Conservation (phyloP, 2,797 vertebrate species). For the Intellagama lesueurii region DNA sequence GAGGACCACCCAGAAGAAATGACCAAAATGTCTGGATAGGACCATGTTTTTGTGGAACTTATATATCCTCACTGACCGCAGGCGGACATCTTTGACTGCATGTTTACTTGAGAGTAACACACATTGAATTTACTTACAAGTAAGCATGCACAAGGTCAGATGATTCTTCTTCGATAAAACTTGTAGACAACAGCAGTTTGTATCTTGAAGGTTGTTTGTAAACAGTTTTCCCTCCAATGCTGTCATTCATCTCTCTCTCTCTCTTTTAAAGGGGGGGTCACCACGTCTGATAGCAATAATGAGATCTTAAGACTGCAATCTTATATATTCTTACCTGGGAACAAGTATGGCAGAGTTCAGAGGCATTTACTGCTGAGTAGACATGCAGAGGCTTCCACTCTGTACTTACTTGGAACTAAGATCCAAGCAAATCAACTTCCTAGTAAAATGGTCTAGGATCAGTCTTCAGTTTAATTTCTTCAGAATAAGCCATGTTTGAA, state of each 20-base stretch:
- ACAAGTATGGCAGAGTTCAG: neutral
- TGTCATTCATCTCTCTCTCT: too few species aligned
- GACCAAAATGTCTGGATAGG: slow-evolving; percentile 6
- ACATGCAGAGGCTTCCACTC: neutral
- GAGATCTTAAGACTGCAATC: neutral
- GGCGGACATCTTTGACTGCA: neutral
- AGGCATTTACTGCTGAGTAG: neutral
- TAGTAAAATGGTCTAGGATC: neutral
- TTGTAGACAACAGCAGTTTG: neutral
- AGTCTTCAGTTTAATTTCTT: neutral
- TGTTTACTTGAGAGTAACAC: neutral
- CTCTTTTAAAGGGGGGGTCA: neutral
- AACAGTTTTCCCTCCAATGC: neutral
- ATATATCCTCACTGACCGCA: neutral
- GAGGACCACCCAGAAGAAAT: neutral
- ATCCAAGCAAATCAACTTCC: neutral
- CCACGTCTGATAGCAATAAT: neutral
- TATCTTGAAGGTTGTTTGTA: neutral
- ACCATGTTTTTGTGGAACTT: neutral
- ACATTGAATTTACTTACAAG: neutral
- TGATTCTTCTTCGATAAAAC: neutral
- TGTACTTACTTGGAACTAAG: neutral
- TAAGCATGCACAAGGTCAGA: neutral
- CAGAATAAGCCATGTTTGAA: neutral
- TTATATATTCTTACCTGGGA: neutral